Conservation (phyloP, 2,113 vertebrate species). For the Pelmatolapia mariae region DNA sequence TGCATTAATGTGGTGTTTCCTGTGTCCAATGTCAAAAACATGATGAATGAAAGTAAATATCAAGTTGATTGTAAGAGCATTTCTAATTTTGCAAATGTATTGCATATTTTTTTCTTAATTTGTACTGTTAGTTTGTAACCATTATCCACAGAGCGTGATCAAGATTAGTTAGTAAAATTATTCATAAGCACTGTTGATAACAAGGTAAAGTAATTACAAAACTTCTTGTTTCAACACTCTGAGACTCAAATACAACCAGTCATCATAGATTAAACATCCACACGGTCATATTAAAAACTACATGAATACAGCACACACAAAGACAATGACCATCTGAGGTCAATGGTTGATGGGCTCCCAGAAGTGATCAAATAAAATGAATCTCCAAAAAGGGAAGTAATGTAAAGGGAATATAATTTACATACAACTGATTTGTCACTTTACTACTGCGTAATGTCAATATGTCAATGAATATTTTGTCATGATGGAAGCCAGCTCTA, state of each 20-base stretch:
- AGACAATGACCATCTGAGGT: not conserved
- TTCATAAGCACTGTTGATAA: not conserved
- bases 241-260: not conserved
- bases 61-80: not conserved
- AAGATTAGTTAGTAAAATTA: not conserved
- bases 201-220: not conserved
- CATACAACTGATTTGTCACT: fast-evolving
- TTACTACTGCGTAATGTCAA: not conserved
- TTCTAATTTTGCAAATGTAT: not conserved
- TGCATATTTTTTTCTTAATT: not conserved
- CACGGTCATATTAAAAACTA: not conserved
- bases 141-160: not conserved
- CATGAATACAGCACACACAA: not conserved
- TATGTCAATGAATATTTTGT: not conserved
- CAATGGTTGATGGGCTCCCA: not conserved
- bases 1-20: not conserved
- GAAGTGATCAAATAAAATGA: not conserved
- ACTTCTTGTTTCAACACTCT: not conserved
- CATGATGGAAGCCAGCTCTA: not conserved
- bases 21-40: not conserved
- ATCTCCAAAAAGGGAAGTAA: not conserved
- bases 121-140: not conserved
- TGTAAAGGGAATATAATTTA: too few relatives aligned
- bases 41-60: not conserved
- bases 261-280: not conserved